A percentile compares a stretch with the other conserved stretches of the same genome.
Conservation (phyloP, 1,140 invertebrate species). For the Ooceraea biroi region DNA sequence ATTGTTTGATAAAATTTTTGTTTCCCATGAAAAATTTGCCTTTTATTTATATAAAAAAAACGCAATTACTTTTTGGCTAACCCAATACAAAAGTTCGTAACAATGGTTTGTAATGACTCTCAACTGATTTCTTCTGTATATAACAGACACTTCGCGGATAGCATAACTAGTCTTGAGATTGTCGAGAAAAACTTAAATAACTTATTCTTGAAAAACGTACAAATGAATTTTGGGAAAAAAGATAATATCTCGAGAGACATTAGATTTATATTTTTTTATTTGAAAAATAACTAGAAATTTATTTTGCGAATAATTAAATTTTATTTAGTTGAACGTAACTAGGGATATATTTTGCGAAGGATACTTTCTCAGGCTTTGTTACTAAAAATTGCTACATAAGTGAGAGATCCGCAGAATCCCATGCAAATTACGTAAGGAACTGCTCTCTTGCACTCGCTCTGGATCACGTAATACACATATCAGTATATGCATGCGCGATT, state of each 20-base stretch:
- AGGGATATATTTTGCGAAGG: too few species aligned
- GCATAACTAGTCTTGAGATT: not conserved
- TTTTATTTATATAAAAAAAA: too few species aligned
- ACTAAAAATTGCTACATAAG: too few species aligned
- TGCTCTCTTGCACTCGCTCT: too few species aligned
- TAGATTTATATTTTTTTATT: not conserved
- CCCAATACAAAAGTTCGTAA: not conserved
- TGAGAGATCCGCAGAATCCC: too few species aligned
- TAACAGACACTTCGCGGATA: not conserved
- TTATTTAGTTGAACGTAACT: too few species aligned
- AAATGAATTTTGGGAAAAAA: not conserved
- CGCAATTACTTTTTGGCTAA: too few species aligned
- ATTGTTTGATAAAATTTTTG: too few species aligned
- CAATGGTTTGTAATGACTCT: slow-evolving; percentile 7
- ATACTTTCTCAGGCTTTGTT: too few species aligned
- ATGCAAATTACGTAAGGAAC: too few species aligned
- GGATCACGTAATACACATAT: not conserved
- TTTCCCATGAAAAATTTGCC: too few species aligned
- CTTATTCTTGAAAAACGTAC: not conserved
- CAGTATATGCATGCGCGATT: not conserved
- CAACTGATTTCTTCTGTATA: not conserved
- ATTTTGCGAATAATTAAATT: not conserved
- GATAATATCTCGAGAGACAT: not conserved
- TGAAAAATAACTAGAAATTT: not conserved
- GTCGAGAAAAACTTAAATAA: not conserved